Evolutionary conservation across 2,888 invertebrate genomes (phyloP).

Genomic region (Cephus pulcher): DNA sequence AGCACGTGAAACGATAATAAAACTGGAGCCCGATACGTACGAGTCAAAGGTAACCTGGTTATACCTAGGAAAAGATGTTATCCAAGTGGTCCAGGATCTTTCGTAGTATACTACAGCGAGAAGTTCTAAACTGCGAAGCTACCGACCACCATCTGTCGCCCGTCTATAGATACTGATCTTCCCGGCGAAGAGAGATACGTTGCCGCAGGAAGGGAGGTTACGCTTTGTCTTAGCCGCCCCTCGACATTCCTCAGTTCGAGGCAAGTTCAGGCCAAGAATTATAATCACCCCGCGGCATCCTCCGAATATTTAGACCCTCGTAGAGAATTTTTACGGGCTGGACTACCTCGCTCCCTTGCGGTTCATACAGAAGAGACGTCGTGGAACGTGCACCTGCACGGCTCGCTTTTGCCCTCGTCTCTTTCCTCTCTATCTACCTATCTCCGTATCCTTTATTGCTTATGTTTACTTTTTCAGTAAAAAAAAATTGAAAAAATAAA

Average conservation of each 20-base stretch:
- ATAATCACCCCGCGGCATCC: slow-evolving; percentile 48
- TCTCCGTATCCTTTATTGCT: background rate
- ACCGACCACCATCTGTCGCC: slow-evolving; percentile 56
- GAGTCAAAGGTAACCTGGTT: background rate
- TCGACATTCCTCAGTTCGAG: slow-evolving; percentile 48
- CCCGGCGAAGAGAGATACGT: slow-evolving; percentile 36
- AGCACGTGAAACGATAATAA: no score
- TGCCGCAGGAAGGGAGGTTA: slow-evolving; percentile 17
- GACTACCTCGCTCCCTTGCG: slow-evolving; percentile 6
- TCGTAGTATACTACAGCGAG: background rate
- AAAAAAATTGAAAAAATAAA: background rate
- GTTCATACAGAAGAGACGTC: background rate
- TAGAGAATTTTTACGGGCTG: slow-evolving; percentile 37
- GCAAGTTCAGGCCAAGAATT: slow-evolving; percentile 48
- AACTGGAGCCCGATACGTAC: no score
- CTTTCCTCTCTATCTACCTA: background rate
- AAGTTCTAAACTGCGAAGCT: slow-evolving; percentile 26
- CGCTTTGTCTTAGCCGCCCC: slow-evolving; percentile 54
- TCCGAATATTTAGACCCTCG: slow-evolving; percentile 49
- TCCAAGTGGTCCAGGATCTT: background rate
- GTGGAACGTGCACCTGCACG: slow-evolving; percentile 3
- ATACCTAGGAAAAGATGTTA: background rate
- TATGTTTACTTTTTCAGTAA: background rate
- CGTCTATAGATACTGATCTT: slow-evolving; percentile 56
- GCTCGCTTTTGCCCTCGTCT: background rate